phyloP scores from a whole-genome alignment of 2,113 vertebrate species.

The Gymnarchus niloticus region DNA sequence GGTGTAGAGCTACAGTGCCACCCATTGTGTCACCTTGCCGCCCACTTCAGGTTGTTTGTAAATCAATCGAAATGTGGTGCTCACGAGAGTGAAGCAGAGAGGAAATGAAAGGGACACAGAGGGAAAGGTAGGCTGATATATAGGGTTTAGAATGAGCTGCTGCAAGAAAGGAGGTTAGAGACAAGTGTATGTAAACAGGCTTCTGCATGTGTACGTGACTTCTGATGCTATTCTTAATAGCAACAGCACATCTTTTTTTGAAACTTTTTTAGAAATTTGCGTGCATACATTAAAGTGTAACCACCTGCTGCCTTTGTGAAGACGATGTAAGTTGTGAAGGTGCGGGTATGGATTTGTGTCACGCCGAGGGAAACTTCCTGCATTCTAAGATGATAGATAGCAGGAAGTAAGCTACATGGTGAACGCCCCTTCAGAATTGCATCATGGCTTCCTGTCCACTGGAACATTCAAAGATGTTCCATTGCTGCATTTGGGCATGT shows the following conservation, averaged over 20 bases:
- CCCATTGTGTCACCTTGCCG: too few species aligned
- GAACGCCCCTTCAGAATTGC: too few species aligned
- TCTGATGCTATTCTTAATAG: not conserved
- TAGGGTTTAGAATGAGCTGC: not conserved
- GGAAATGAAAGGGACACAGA: not conserved
- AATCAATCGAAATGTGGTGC: too few species aligned
- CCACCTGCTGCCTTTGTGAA: not conserved
- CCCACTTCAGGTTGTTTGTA: too few species aligned
- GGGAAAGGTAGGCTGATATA: not conserved
- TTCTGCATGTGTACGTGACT: not conserved
- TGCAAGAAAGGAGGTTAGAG: not conserved
- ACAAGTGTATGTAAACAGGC: not conserved
- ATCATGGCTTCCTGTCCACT: too few species aligned
- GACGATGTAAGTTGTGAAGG: not conserved
- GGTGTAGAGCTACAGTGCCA: not conserved
- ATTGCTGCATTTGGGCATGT: too few species aligned
- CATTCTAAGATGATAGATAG: too few species aligned
- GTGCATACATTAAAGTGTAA: constrained; percentile 1
- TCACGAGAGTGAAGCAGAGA: not conserved
- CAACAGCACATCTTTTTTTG: not conserved
- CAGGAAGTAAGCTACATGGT: too few species aligned
- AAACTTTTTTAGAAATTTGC: not conserved
- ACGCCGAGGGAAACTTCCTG: not conserved
- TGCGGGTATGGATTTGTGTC: not conserved
- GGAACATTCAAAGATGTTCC: too few species aligned